phyloP scores from a whole-genome alignment of 2,888 invertebrate species.

The Crematogaster levior region DNA sequence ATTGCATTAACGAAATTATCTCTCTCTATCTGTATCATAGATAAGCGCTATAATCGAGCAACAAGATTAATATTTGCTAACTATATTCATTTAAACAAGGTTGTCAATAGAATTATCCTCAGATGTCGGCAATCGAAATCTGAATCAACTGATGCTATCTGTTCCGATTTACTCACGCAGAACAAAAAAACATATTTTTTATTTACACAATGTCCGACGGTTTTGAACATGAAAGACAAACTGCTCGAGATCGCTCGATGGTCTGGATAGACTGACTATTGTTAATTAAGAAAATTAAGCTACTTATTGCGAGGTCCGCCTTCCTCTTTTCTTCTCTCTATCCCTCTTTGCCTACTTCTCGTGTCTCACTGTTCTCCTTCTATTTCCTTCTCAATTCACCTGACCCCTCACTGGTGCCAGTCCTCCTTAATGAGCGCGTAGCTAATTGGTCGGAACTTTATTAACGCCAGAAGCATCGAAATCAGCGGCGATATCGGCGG shows the following conservation, averaged over 20 bases:
- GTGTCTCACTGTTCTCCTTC: constrained; percentile 12
- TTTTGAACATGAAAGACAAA: neutral
- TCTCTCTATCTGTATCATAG: constrained; percentile 13
- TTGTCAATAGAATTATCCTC: constrained; percentile 1
- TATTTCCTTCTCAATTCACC: constrained; percentile 23
- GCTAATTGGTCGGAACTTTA: constrained; percentile 71
- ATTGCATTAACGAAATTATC: constrained; percentile 12
- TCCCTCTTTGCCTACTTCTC: constrained; percentile 17
- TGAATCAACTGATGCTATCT: neutral
- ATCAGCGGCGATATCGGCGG: constrained; percentile 35
- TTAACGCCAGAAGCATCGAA: constrained; percentile 66
- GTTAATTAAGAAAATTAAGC: constrained; percentile 81
- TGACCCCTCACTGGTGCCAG: constrained; percentile 21
- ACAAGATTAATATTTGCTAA: constrained; percentile 24
- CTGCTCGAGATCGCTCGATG: neutral
- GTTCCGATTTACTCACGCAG: neutral
- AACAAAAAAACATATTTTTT: constrained; percentile 9
- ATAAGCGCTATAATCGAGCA: neutral
- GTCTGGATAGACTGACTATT: constrained; percentile 61
- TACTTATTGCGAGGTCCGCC: constrained; percentile 72
- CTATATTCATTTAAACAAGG: neutral
- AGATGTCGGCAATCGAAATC: neutral
- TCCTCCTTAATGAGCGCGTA: constrained; percentile 65
- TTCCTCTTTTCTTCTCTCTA: constrained; percentile 20
- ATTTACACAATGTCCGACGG: neutral